phyloP scores from a whole-genome alignment of 1,140 invertebrate genomes.

The Formica selysi region DNA sequence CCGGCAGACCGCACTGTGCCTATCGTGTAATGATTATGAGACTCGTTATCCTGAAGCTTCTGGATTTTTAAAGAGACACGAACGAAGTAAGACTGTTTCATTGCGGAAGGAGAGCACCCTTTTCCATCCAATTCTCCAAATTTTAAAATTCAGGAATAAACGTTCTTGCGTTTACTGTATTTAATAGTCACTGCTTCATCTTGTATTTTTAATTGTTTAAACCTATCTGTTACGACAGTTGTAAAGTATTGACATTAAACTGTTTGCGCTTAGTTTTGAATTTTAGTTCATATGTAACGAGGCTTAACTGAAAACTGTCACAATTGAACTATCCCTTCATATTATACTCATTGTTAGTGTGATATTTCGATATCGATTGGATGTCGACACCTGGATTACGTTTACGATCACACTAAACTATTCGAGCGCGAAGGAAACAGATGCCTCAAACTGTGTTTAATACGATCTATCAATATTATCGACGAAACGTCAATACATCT shows the following conservation, averaged over 20 bases:
- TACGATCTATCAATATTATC: conserved; percentile 56
- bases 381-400: conserved; percentile 6
- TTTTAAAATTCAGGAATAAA: background rate
- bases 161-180: background rate
- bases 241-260: background rate
- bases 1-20: background rate
- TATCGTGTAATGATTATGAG: conserved; percentile 24
- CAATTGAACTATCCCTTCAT: background rate
- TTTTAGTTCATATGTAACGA: background rate
- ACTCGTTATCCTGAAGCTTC: conserved; percentile 25
- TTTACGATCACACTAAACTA: conserved; percentile 43
- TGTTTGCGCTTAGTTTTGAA: background rate
- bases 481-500: conserved; percentile 34
- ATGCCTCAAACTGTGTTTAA: conserved; percentile 32
- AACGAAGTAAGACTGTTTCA: background rate
- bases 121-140: background rate
- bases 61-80: conserved; percentile 28
- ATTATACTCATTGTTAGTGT: background rate
- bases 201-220: background rate
- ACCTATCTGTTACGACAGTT: too few relatives aligned
- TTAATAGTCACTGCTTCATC: background rate
- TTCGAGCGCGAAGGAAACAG: conserved; percentile 39
- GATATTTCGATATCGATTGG: conserved; percentile 15
- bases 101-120: background rate
- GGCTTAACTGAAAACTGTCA: background rate